Conservation (phyloP, 2,888 invertebrate genomes). For the Drosophila borealis region DNA sequence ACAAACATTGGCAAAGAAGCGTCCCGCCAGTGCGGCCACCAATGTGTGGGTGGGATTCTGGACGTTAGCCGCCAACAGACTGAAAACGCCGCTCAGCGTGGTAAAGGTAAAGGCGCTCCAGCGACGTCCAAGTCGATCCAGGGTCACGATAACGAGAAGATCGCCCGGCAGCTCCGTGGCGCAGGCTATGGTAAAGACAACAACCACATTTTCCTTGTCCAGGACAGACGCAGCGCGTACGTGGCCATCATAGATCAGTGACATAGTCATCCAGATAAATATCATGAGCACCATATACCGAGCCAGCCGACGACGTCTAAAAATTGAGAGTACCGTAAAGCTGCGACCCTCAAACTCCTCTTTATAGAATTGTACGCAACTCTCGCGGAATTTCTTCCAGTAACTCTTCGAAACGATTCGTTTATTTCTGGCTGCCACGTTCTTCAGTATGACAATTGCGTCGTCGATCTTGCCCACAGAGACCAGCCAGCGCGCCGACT, state of each 20-base stretch:
- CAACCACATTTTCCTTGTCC: slow-evolving; percentile 91
- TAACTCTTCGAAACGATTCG: slow-evolving; percentile 89
- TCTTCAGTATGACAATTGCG: slow-evolving; percentile 90
- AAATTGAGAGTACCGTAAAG: slow-evolving; percentile 92
- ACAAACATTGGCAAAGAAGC: slow-evolving; percentile 95
- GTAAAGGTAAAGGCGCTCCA: slow-evolving; percentile 94
- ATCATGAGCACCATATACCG: slow-evolving; percentile 91
- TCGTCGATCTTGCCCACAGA: slow-evolving; percentile 93
- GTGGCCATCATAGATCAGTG: slow-evolving; percentile 93
- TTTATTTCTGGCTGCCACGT: slow-evolving; percentile 91
- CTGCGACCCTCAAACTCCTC: slow-evolving; percentile 89
- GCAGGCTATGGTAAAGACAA: slow-evolving; percentile 93
- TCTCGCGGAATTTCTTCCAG: slow-evolving; percentile 88
- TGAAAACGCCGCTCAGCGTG: slow-evolving; percentile 92
- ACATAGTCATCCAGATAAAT: slow-evolving; percentile 94
- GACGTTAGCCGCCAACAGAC: slow-evolving; percentile 90
- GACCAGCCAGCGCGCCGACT: slow-evolving; percentile 94
- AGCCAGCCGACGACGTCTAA: slow-evolving; percentile 90
- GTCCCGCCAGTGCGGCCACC: slow-evolving; percentile 91
- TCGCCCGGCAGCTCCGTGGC: slow-evolving; percentile 95
- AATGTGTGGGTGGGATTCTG: slow-evolving; percentile 90
- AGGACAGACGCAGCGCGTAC: slow-evolving; percentile 94
- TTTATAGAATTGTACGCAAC: slow-evolving; percentile 88
- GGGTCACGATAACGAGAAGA: slow-evolving; percentile 91
- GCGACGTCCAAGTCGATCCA: slow-evolving; percentile 91